These are phyloP conservation scores for Spinus pinus DNA, from an alignment of 2,797 vertebrate species.

Conservation along the genomic window DNA sequence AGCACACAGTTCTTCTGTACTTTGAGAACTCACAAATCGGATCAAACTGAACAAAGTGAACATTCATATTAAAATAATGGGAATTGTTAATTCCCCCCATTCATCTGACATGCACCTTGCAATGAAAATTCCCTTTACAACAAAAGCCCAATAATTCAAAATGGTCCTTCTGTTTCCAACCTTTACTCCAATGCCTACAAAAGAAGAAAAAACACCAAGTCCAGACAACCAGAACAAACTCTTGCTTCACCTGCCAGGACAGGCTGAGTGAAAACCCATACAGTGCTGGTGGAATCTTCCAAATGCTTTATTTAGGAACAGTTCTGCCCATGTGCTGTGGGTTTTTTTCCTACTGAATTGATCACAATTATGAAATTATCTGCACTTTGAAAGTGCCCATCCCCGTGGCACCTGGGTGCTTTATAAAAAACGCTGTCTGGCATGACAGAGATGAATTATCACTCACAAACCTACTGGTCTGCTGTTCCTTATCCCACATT, in stretches of 20 bases:
- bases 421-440: not conserved
- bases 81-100: not conserved
- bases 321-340: not conserved
- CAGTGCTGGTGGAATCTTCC: not conserved
- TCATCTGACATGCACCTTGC: not conserved
- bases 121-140: not conserved
- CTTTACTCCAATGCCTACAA: not conserved
- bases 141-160: not conserved
- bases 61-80: not conserved
- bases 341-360: not conserved
- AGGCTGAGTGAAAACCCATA: not conserved
- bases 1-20: not conserved
- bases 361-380: not conserved
- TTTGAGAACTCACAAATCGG: not conserved
- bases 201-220: not conserved
- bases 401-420: not conserved
- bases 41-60: not conserved
- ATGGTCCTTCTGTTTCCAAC: not conserved
- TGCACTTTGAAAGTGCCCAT: not conserved
- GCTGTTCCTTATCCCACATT: not conserved
- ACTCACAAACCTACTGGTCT: not conserved
- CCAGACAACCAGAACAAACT: not conserved
- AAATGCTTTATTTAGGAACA: slow-evolving; percentile 47
- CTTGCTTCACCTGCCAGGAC: not conserved
- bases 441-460: not conserved